Percentiles rank a stretch among this genome's conserved stretches.
Evolutionary conservation across 2,888 invertebrate species (phyloP).

Genomic region (Aricia artaxerxes): DNA sequence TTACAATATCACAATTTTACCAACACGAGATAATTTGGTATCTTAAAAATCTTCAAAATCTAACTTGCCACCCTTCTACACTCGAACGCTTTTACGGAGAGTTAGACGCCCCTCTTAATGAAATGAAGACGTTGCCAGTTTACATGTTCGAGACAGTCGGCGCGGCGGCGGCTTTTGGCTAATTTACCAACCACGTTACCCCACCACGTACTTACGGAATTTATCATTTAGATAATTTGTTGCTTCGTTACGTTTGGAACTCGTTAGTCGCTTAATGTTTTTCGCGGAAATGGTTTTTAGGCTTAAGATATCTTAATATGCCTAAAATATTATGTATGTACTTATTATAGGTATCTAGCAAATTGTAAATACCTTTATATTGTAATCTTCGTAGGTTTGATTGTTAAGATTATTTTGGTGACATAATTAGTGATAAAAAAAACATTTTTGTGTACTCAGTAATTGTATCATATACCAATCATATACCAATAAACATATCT

Average conservation of each 20-base stretch:
- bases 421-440: no score
- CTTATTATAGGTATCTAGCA: no score
- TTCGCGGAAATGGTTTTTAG: background rate
- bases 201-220: conserved; percentile 36
- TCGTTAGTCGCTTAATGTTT: conserved; percentile 13
- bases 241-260: conserved; percentile 21
- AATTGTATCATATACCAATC: no score
- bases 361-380: no score
- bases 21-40: background rate
- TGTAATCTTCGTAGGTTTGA: no score
- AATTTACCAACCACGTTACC: conserved; percentile 43
- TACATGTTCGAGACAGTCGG: conserved; percentile 52
- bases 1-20: no score
- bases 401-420: no score
- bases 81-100: conserved; percentile 44
- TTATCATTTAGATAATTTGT: conserved; percentile 33
- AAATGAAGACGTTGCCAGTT: conserved; percentile 63
- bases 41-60: background rate
- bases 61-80: conserved; percentile 36
- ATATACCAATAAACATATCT: no score
- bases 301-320: background rate
- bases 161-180: conserved; percentile 48
- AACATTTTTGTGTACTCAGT: no score
- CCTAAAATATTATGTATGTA: no score
- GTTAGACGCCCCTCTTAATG: conserved; percentile 55